Conservation (phyloP, 2,113 vertebrate genomes). For the Phasianus colchicus region DNA sequence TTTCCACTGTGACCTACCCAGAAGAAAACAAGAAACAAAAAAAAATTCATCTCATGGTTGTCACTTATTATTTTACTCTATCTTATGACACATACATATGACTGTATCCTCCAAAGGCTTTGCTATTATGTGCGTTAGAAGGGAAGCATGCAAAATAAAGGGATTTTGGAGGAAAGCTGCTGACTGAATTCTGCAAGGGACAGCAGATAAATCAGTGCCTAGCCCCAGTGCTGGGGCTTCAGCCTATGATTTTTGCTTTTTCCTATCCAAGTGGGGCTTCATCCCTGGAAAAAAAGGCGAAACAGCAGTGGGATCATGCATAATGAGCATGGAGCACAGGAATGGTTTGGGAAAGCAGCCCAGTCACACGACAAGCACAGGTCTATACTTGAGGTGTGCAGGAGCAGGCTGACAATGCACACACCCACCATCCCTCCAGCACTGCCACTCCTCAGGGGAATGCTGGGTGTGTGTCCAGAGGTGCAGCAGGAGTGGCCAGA, state of each 20-base stretch:
- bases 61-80: conserved; percentile 34
- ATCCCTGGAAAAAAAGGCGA: background rate
- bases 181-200: background rate
- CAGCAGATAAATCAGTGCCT: background rate
- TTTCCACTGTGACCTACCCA: conserved; percentile 4
- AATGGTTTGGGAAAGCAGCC: background rate
- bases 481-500: background rate
- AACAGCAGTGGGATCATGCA: background rate
- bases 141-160: background rate
- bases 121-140: conserved; percentile 23
- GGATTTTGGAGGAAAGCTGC: conserved; percentile 18
- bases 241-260: background rate
- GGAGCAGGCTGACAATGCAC: fast-evolving
- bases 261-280: background rate
- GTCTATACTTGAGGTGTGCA: background rate
- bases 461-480: fast-evolving
- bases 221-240: background rate
- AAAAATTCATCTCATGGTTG: background rate
- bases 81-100: background rate
- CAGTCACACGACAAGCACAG: background rate
- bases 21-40: conserved; percentile 10
- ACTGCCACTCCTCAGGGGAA: fast-evolving
- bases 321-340: background rate
- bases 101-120: background rate
- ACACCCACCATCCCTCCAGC: fast-evolving